Conservation (phyloP, 1,140 invertebrate genomes). For the Grapholita molesta region DNA sequence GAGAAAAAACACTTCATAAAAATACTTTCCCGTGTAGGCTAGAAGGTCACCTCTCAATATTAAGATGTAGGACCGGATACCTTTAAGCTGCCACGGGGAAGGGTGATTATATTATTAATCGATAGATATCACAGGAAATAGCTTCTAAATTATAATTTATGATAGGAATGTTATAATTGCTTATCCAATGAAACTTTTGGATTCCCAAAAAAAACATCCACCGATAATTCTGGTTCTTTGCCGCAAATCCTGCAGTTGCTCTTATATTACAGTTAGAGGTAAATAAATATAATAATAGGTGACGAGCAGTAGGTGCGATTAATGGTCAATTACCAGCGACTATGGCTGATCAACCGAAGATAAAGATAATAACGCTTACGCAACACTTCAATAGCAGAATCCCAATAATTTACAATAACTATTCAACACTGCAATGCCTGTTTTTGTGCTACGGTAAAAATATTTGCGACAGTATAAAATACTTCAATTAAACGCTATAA, state of each 20-base stretch:
- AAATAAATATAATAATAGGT: background rate
- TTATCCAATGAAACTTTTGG: too few species aligned
- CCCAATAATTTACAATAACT: background rate
- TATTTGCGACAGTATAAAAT: background rate
- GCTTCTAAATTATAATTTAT: too few species aligned
- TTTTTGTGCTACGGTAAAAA: background rate
- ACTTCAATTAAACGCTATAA: background rate
- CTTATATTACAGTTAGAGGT: background rate
- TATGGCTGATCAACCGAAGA: background rate
- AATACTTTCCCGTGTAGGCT: too few species aligned
- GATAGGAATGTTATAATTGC: too few species aligned
- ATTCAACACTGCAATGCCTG: background rate
- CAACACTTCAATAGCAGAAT: background rate
- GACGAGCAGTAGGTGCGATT: background rate
- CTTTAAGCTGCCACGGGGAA: too few species aligned
- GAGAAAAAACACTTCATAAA: too few species aligned
- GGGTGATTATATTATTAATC: too few species aligned
- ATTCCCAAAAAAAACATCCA: too few species aligned
- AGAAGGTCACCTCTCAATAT: too few species aligned
- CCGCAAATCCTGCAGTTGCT: background rate
- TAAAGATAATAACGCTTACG: background rate
- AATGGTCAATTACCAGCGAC: background rate
- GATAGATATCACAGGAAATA: too few species aligned
- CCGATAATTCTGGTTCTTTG: too few species aligned
- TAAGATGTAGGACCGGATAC: too few species aligned